phyloP scores from a whole-genome alignment of 2,888 invertebrate genomes.

The Hedya salicella region DNA sequence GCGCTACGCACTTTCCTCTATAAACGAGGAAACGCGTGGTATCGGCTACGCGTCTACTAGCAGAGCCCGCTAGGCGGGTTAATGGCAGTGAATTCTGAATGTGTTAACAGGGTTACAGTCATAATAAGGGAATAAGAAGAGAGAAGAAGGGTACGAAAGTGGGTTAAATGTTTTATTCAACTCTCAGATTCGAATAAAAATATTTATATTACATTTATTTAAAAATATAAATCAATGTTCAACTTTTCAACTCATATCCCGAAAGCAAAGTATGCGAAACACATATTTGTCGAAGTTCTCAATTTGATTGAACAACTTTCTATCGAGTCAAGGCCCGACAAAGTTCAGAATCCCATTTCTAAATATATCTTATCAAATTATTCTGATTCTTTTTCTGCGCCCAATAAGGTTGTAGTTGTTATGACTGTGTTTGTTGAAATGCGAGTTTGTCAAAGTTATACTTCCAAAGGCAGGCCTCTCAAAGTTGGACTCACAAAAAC shows the following conservation, averaged over 20 bases:
- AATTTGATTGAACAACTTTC: constrained; percentile 28
- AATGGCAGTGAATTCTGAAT: no score
- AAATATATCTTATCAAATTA: background rate
- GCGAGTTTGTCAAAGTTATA: background rate
- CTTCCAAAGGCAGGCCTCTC: constrained; percentile 4
- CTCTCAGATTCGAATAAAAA: no score
- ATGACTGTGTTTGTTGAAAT: background rate
- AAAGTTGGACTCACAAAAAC: constrained; percentile 5
- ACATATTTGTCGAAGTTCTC: constrained; percentile 16
- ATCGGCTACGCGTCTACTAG: no score
- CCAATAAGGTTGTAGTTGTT: background rate
- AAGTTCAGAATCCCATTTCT: background rate
- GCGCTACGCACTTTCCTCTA: no score
- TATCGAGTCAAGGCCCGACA: background rate
- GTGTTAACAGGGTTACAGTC: no score
- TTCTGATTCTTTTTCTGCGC: background rate
- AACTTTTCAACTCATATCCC: constrained; percentile 3
- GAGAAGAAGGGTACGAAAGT: no score
- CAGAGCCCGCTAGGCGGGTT: no score
- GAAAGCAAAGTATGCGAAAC: constrained; percentile 11
- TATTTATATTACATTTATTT: background rate
- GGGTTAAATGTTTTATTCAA: no score
- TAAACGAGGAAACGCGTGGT: no score
- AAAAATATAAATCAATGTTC: background rate
- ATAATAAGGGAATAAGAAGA: no score